Evolutionary conservation across 2,888 invertebrate genomes (phyloP), one percentile per base, ranked within the genome.

Genomic region (Lithophane ornitopus): DNA sequence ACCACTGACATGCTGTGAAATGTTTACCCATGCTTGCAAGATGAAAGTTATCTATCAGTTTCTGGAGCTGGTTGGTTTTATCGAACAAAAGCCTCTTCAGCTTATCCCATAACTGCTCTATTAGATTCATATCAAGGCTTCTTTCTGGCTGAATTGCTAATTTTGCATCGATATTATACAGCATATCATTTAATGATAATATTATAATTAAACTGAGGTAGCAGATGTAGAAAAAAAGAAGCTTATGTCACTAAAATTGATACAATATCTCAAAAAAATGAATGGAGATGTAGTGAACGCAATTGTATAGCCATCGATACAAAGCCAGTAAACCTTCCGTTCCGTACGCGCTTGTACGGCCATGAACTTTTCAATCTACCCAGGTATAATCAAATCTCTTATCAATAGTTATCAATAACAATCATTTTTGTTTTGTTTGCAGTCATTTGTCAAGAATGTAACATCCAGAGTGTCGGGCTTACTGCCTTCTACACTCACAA

Each of bases 381-480:
- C 22, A 7, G 9, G 0, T 76, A 28, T 56, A n/a, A n/a, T 8
- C 3, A 44, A 39, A 41, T 76, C 3, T 26, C 26, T 26, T 49
- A 28, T 22, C 7, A n/a, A 34, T 59, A 34, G 59, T 26, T 49
- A 28, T 19, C 7, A 26, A 26, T 59, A 34, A 71, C 12, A 70
- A 14, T 4, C 12, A 34, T 39, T n/a, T 67, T 59, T 75, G 22
- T 56, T 62, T 77, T 72, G n/a, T 85, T 97, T 97, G 66, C 96
- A 98, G 98, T 98, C 98, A 39, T 97, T 98, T 92, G 97, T 98
- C 79, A 97, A 97, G 90, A 98, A 97, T 96, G 97, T 98, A 72
- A 97, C 97, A 84, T 97, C 97, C 76, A 97, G 97, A 87, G 97
- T 98, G 73, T 97, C 97, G 6, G 97, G 97, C 75, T 93, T 98